Conservation (phyloP, 2,888 invertebrate genomes). For the Drosophila lacicola region DNA sequence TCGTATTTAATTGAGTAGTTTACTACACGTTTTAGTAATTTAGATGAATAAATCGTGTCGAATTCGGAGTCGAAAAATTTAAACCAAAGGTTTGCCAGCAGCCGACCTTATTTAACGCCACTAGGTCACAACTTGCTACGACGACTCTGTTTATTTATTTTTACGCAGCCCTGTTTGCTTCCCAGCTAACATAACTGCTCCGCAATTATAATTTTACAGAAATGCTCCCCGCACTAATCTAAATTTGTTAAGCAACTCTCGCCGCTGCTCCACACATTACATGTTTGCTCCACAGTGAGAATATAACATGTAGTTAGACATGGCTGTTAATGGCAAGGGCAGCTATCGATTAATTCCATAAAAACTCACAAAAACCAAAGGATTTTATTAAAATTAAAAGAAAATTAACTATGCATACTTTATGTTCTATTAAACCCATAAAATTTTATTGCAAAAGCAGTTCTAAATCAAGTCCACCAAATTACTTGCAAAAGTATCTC, state of each 20-base stretch:
- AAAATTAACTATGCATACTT: background rate
- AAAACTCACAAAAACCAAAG: background rate
- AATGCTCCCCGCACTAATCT: background rate
- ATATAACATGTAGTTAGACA: background rate
- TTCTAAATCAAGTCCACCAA: no score
- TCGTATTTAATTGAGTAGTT: background rate
- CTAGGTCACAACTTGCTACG: constrained; percentile 70
- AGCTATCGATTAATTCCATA: background rate
- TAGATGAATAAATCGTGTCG: constrained; percentile 35
- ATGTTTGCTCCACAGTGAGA: constrained; percentile 4
- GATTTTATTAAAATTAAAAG: background rate
- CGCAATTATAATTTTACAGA: background rate
- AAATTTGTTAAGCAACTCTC: background rate
- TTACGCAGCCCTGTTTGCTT: constrained; percentile 26
- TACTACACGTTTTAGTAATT: constrained; percentile 44
- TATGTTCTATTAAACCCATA: background rate
- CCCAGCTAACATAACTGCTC: constrained; percentile 3
- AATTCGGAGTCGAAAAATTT: constrained; percentile 50
- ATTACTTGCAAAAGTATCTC: background rate
- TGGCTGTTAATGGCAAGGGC: background rate
- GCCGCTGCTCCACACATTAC: constrained; percentile 10
- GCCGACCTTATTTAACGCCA: constrained; percentile 73
- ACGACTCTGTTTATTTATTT: constrained; percentile 34
- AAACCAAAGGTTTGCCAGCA: constrained; percentile 49
- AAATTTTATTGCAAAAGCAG: no score